Base-by-base conservation (phyloP, 2,797 vertebrate genomes). In the Miichthys miiuy region DNA sequence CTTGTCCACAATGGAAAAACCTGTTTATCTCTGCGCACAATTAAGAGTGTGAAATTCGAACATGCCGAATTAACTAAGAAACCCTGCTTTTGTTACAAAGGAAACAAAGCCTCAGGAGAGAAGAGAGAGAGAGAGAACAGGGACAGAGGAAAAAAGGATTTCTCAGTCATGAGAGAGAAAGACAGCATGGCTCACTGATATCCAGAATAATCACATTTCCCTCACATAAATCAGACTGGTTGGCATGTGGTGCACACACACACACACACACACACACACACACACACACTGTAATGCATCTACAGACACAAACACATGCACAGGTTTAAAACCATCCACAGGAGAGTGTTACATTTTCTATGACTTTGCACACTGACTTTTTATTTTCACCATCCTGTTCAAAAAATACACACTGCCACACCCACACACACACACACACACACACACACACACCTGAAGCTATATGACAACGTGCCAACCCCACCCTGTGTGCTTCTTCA, bases 21-120 rank as follows among this genome's bases (percentile, higher is more conserved):
- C 89, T 91, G 87, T 94, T 95, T 95, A 95, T 95, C 94, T 95
- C 82, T 68, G 55, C 67, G 75, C 87, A 91, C 91, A 95, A 95
- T 95, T 94, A 95, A 84, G 88, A 94, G 92, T 91, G 91, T 95
- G 92, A 95, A 95, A 95, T 96, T 91, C 82, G 87, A 94, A 95
- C 94, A 95, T 84, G 93, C 65, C 63, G 89, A 85, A 93, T 94
- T 95, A 95, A 95, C 91, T 92, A 92, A 93, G 89, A 94, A 93
- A 94, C 84, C 83, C 83, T 42, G 88, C 91, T 92, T 94, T 95
- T 94, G 91, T 94, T 92, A 91, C 91, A 94, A 93, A 94, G 92
- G 88, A 92, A 90, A 93, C 92, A 95, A 95, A 94, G 91, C 91
- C 91, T 87, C 87, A 68, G 83, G 89, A 88, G 85, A 87, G 81